phyloP scores from a whole-genome alignment of 2,797 vertebrate genomes.

The Acipenser oxyrinchus region DNA sequence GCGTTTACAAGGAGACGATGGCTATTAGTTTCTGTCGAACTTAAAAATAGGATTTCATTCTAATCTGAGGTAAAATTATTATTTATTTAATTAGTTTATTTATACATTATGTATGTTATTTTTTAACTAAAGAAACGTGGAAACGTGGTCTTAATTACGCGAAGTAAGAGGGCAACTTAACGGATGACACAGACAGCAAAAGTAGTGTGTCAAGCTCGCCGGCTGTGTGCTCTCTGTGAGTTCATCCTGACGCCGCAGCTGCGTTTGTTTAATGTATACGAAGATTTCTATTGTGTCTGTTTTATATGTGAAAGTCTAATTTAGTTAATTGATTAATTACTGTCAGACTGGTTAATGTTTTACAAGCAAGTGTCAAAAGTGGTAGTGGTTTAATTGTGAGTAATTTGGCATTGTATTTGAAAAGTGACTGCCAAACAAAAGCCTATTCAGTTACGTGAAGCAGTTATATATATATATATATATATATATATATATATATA shows the following conservation, averaged over 20 bases:
- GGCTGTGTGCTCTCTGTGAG: no score
- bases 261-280: neutral
- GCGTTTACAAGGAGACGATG: conserved; percentile 39
- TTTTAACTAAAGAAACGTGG: conserved; percentile 20
- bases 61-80: conserved; percentile 55
- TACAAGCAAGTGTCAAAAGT: no score
- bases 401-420: neutral
- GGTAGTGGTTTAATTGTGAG: neutral
- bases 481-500: no score
- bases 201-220: neutral
- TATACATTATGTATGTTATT: neutral
- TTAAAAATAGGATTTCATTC: conserved; percentile 42
- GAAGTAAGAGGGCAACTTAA: neutral
- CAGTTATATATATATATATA: no score
- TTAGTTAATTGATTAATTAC: conserved; percentile 1
- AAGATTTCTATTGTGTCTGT: neutral
- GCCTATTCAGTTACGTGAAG: no score
- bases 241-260: neutral
- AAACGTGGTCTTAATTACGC: conserved; percentile 20
- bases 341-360: neutral
- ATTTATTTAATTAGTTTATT: neutral
- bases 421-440: neutral
- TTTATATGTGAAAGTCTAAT: neutral
- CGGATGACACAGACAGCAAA: neutral
- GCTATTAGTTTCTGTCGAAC: conserved; percentile 41